phyloP scores from a whole-genome alignment of 2,797 vertebrate species.

The Pangasius sanitwongsei region DNA sequence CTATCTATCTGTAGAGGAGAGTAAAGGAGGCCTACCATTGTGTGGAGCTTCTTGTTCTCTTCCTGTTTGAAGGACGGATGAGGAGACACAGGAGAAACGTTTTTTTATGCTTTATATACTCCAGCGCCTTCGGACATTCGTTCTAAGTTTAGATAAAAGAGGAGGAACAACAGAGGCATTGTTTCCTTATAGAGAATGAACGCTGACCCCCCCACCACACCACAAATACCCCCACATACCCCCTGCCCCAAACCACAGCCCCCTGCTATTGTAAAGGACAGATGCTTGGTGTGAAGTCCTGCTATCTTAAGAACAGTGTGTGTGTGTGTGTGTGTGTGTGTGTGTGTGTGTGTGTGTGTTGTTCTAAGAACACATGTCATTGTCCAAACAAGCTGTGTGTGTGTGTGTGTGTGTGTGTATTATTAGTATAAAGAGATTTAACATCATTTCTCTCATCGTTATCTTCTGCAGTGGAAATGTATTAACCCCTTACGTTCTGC shows the following conservation, averaged over 20 bases:
- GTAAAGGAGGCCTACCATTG: conserved; percentile 60
- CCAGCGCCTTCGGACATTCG: conserved; percentile 68
- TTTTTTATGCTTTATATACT: conserved; percentile 70
- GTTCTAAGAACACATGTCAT: neutral
- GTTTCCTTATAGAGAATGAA: conserved; percentile 62
- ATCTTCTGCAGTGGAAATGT: neutral
- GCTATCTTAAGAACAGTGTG: conserved; percentile 55
- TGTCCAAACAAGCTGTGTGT: conserved; percentile 38
- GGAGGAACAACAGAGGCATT: conserved; percentile 65
- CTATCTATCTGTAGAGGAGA: neutral
- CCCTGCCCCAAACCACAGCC: conserved; percentile 32
- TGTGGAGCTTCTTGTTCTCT: conserved; percentile 53
- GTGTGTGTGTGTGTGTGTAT: conserved; percentile 45
- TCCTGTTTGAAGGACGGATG: conserved; percentile 54
- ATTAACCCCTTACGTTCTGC: neutral
- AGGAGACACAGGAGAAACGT: conserved; percentile 63
- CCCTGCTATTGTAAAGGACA: conserved; percentile 55
- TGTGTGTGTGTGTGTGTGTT: conserved; percentile 38
- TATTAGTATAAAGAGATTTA: neutral
- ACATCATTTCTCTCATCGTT: neutral
- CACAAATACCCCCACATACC: conserved; percentile 31
- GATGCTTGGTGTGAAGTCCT: conserved; percentile 50
- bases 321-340: conserved; percentile 38
- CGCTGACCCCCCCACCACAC: conserved; percentile 34
- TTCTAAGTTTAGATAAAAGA: conserved; percentile 83